Evolutionary conservation across 2,888 invertebrate genomes (phyloP), one percentile per base, ranked within the genome.

Genomic region (Microctonus brassicae): DNA sequence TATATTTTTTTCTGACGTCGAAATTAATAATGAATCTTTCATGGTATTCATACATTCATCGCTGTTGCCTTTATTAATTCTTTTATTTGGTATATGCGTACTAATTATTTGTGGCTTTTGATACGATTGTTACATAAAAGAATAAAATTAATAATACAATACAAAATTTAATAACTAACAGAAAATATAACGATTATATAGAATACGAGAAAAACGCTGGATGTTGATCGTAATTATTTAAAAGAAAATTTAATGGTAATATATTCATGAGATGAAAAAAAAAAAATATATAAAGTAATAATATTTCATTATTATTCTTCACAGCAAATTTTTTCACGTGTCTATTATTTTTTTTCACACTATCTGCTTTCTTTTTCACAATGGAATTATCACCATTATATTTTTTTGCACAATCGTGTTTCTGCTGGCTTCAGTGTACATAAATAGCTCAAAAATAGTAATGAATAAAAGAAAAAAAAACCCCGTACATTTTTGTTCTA

Each of bases 161-260:
- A 2, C 20, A 39, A 29, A 22, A 58, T 29, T 57, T 57, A 7
- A 61, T 24, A 39, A 39, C 22, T 55, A 22, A 70, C 52, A 47
- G 52, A 64, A 13, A 53, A n/a, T 5, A 61, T 52, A 13, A 52
- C 52, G n/a, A n/a, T 11, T 24, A 36, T 39, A 9, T 36, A 9
- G 26, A 53, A 9, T 6, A 53, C 20, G 52, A 53, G 5, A n/a
- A n/a, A n/a, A 20, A 17, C 22, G 22, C 52, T n/a, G 17, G 22
- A 61, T 24, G 34, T 58, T 57, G 55, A 60, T 52, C 39, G 39
- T 61, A 52, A 69, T 57, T 77, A 73, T 74, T 39, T 2, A 39
- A n/a, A 2, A 78, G 74, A 77, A 73, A 75, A 79, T 73, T 61
- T 77, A 76, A 79, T 77, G 79, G 77, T 76, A 70, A 75, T 79